phyloP scores from a whole-genome alignment of 2,113 vertebrate genomes.

The Hippocampus zosterae region DNA sequence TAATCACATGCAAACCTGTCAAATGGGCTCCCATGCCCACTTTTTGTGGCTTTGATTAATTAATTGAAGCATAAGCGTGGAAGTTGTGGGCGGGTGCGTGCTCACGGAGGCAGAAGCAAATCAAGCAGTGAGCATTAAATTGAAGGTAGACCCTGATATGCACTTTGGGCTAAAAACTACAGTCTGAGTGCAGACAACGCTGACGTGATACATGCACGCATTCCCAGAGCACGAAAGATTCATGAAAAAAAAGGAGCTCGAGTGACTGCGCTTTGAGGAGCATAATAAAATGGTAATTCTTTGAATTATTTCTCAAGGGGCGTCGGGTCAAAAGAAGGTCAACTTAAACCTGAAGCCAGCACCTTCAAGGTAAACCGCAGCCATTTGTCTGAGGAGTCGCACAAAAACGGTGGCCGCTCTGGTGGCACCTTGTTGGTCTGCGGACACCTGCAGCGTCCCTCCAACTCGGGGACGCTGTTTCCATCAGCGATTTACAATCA shows the following conservation, averaged over 20 bases:
- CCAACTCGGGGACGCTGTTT: constrained; percentile 21
- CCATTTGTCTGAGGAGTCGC: constrained; percentile 8
- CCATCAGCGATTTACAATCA: constrained; percentile 51
- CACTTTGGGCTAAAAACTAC: constrained; percentile 52
- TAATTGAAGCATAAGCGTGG: constrained; percentile 33
- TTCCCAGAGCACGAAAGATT: constrained; percentile 63
- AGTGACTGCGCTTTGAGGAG: constrained; percentile 49
- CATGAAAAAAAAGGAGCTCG: constrained; percentile 47
- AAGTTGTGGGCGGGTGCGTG: not conserved
- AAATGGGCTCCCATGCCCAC: constrained; percentile 42
- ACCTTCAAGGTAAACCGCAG: constrained; percentile 4
- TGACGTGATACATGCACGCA: constrained; percentile 54
- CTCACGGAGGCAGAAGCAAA: constrained; percentile 8
- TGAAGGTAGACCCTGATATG: constrained; percentile 42
- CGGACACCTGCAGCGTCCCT: constrained; percentile 14
- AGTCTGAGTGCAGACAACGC: constrained; percentile 49
- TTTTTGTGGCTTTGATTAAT: constrained; percentile 63
- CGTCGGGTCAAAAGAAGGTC: not conserved
- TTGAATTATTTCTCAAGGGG: constrained; percentile 57
- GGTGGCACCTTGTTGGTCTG: constrained; percentile 13
- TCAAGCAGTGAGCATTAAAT: constrained; percentile 17
- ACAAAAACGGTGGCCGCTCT: constrained; percentile 2
- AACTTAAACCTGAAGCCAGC: constrained; percentile 11
- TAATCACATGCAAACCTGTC: constrained; percentile 69
- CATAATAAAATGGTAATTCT: constrained; percentile 50